Evolutionary conservation across 2,113 vertebrate species (phyloP).

Genomic region (Pelodiscus sinensis): DNA sequence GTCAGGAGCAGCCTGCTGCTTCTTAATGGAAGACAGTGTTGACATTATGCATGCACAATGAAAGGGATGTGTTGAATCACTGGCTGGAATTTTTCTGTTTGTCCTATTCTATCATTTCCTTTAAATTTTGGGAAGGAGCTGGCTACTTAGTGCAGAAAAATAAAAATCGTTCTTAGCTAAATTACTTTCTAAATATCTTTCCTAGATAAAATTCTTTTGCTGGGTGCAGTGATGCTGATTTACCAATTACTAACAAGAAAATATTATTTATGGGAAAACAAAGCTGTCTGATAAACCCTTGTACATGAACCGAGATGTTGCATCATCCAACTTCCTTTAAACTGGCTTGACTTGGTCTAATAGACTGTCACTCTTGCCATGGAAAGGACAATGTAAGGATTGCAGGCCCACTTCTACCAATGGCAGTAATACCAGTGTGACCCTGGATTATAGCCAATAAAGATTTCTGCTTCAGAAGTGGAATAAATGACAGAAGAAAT

Average conservation of each 20-base stretch:
- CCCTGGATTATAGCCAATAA: background rate
- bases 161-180: fast-evolving
- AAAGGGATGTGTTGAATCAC: background rate
- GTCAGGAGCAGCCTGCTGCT: background rate
- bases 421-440: background rate
- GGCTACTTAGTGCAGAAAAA: conserved; percentile 22
- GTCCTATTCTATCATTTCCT: background rate
- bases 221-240: background rate
- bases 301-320: conserved; percentile 8
- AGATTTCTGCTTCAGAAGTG: background rate
- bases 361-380: fast-evolving
- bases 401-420: background rate
- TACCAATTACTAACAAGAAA: background rate
- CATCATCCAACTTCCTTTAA: background rate
- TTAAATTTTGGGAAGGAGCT: background rate
- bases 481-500: conserved; percentile 1
- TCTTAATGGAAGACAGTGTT: background rate
- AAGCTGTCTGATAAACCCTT: conserved; percentile 5
- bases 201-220: background rate
- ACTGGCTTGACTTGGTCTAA: fast-evolving
- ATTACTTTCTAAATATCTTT: background rate
- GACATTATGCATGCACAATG: background rate
- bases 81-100: background rate
- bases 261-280: conserved; percentile 9
- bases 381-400: background rate